Evolutionary conservation across 1,140 invertebrate species (phyloP).

Genomic region (Polypedilum vanderplanki): DNA sequence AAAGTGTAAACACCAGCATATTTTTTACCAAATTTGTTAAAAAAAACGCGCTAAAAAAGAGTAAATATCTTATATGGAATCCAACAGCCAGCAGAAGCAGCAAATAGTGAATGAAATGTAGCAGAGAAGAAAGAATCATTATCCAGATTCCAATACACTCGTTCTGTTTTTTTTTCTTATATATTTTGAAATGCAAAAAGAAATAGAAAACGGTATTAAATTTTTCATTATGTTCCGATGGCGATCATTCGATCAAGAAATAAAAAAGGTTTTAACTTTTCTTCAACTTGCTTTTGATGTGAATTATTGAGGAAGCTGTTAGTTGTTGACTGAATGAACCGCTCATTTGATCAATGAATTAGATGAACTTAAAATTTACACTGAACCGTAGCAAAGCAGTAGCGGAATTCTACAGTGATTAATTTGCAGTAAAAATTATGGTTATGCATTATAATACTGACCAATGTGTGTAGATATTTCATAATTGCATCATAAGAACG

Average conservation of each 20-base stretch:
- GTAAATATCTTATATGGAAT: no score
- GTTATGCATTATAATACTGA: not conserved
- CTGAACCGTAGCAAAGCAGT: not conserved
- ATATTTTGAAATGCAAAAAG: not conserved
- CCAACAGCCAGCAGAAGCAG: no score
- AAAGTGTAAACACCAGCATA: no score
- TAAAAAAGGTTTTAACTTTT: not conserved
- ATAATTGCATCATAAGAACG: not conserved
- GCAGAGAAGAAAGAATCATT: not conserved
- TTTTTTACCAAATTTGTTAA: no score
- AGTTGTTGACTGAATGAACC: not conserved
- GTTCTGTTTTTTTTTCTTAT: not conserved
- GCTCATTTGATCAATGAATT: no score
- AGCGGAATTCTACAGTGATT: not conserved
- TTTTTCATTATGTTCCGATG: not conserved
- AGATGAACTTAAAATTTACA: not conserved
- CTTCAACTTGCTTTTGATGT: not conserved
- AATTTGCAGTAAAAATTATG: slow-evolving; percentile 21
- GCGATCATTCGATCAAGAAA: not conserved
- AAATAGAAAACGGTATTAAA: slow-evolving; percentile 3
- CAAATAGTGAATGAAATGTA: not conserved
- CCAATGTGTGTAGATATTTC: not conserved
- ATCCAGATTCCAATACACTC: slow-evolving; percentile 5
- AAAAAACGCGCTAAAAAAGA: no score
- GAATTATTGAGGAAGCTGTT: slow-evolving; percentile 24